Evolutionary conservation across 2,113 vertebrate species (phyloP).

Genomic region (Dinomys branickii): DNA sequence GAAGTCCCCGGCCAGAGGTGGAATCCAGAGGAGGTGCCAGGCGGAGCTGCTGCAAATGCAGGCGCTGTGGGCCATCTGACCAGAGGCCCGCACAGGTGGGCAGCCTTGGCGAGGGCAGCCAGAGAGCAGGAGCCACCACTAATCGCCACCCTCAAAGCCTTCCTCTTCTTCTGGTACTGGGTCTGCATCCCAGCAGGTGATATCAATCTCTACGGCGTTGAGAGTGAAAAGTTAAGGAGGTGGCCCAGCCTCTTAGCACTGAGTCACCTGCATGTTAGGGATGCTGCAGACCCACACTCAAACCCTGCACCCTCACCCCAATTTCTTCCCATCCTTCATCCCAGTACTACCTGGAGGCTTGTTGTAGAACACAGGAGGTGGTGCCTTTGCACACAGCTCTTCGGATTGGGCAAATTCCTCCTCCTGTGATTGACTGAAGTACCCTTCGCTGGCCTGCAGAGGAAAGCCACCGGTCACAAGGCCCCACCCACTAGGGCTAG

Average conservation of each 20-base stretch:
- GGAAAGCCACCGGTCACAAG: slow-evolving; percentile 30
- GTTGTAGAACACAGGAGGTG: slow-evolving; percentile 95
- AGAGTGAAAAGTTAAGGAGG: neutral
- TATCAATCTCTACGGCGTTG: slow-evolving; percentile 93
- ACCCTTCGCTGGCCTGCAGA: slow-evolving; percentile 94
- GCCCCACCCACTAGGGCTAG: slow-evolving; percentile 15
- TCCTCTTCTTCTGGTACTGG: slow-evolving; percentile 95
- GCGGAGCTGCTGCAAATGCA: slow-evolving; percentile 75
- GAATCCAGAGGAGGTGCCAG: slow-evolving; percentile 78
- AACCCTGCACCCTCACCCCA: neutral
- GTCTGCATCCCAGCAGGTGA: slow-evolving; percentile 97
- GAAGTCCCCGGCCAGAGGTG: slow-evolving; percentile 59
- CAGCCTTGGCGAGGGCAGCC: slow-evolving; percentile 71
- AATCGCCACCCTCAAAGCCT: slow-evolving; percentile 87
- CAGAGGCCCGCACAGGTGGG: slow-evolving; percentile 58
- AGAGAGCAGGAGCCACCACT: slow-evolving; percentile 66
- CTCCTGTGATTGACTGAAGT: slow-evolving; percentile 98
- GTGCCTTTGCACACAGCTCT: slow-evolving; percentile 93
- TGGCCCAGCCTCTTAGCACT: neutral
- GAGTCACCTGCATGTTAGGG: neutral
- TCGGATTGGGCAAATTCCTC: slow-evolving; percentile 94
- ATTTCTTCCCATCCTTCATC: neutral
- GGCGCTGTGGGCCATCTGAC: slow-evolving; percentile 68
- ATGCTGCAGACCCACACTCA: neutral
- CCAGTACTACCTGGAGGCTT: slow-evolving; percentile 94